These are phyloP conservation scores for Thymelicus acteon DNA, from an alignment of 2,888 invertebrate species.

Conservation along the genomic window DNA sequence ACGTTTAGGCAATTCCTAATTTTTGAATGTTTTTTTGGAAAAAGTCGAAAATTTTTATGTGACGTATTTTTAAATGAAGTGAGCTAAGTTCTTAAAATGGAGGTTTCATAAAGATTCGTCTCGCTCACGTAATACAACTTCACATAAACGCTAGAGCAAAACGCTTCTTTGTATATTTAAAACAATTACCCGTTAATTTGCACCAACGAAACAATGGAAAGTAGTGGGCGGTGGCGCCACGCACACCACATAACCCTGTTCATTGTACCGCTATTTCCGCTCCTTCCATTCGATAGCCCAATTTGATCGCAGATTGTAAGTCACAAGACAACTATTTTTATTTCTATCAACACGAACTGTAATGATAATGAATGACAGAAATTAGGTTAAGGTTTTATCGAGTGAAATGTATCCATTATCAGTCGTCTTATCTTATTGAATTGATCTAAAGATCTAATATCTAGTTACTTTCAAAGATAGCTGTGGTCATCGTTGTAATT, in stretches of 20 bases:
- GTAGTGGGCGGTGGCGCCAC: slow-evolving; percentile 20
- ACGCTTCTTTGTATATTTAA: slow-evolving; percentile 3
- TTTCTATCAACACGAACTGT: background rate
- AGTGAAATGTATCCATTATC: no score
- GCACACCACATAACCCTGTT: slow-evolving; percentile 20
- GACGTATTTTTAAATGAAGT: no score
- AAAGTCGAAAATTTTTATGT: no score
- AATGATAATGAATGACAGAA: no score
- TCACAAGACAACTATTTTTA: background rate
- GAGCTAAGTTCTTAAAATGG: background rate
- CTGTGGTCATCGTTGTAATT: background rate
- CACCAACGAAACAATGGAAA: slow-evolving; percentile 38
- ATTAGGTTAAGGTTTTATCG: no score
- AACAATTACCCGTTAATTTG: slow-evolving; percentile 51
- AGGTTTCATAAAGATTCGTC: background rate
- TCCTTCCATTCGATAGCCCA: slow-evolving; percentile 48
- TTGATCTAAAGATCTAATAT: background rate
- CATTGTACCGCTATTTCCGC: slow-evolving; percentile 42
- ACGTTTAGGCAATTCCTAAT: no score
- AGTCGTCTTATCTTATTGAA: background rate
- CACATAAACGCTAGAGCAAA: background rate
- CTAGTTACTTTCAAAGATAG: background rate
- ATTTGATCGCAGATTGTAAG: slow-evolving; percentile 42
- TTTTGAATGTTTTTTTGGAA: no score
- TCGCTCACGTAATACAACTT: background rate